Base-by-base conservation (phyloP, 2,113 vertebrate species). In the Vulpes vulpes region DNA sequence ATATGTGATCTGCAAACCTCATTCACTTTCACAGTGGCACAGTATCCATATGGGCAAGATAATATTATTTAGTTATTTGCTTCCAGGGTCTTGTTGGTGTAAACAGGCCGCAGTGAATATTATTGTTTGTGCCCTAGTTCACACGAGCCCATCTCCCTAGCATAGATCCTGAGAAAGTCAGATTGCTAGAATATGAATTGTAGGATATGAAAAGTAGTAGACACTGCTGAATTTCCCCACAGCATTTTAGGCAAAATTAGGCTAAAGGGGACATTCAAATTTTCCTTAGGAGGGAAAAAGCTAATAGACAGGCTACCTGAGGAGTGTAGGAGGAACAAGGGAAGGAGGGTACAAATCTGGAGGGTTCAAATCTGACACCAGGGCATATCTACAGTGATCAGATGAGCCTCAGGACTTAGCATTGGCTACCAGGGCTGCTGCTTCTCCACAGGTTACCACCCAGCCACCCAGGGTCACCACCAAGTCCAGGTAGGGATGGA, bases 41-140 rank as follows among this genome's bases (percentile, higher is more conserved):
- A 5, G 5, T 35, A 3, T 38, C 65, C 25, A 5, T 22, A 17
- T 20, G 23, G 0, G n/a, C 9, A 2, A 57, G 53, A 62, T 7
- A 67, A 8, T 35, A 19, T 53, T 65, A 11, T 30, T 43, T 76
- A 71, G 65, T 22, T 2, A 0, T 62, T 57, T 43, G 38, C n/a
- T 62, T 81, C 53, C 0, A 5, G 62, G 4, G 69, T 43, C 62
- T 82, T 7, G 19, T 76, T 14, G 9, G 11, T 9, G 30, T 20
- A 20, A 62, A 8, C 12, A 35, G 57, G 83, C 67, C 57, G 5
- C 60, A 15, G 95, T 22, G 62, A 85, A 3, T 4, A 0, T 73
- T 55, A 15, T 53, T 23, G 1, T 20, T 19, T 2, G 0, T 20
- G 62, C 22, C 17, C 0, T 16, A 25, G 16, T 11, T 38, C 23